Percentiles rank a stretch among this genome's conserved stretches.
Evolutionary conservation across 2,113 vertebrate genomes (phyloP).

Genomic region (Caranx melampygus): DNA sequence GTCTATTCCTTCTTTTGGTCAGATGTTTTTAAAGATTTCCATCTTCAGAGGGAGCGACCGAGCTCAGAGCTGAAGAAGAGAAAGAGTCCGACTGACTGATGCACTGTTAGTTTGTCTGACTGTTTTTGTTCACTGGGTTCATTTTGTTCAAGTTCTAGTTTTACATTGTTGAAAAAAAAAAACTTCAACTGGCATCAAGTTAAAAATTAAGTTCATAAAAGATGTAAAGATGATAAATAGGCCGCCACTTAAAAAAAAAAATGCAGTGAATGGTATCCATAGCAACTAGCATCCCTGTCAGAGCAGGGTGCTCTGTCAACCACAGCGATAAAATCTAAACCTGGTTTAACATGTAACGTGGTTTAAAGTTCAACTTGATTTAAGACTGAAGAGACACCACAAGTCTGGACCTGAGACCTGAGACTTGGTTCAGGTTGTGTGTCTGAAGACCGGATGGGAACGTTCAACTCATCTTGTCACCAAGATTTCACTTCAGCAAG

Average conservation of each 20-base stretch:
- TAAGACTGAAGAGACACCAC: not conserved
- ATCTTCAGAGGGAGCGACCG: not conserved
- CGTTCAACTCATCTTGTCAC: slow-evolving; percentile 1
- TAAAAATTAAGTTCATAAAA: slow-evolving; percentile 13
- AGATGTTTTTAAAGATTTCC: not conserved
- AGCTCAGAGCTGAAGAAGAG: no score
- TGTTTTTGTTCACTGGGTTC: not conserved
- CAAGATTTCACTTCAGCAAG: slow-evolving; percentile 13
- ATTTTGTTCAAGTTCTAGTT: not conserved
- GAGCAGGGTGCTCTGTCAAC: not conserved
- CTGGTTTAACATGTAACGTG: not conserved
- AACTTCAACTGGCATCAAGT: not conserved
- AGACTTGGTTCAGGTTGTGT: not conserved
- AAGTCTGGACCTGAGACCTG: slow-evolving; percentile 21
- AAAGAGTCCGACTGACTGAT: no score
- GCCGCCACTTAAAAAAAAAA: not conserved
- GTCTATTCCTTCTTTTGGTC: not conserved
- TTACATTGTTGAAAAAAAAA: not conserved
- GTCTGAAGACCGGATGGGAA: not conserved
- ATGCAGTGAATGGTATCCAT: slow-evolving; percentile 26
- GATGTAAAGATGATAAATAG: not conserved
- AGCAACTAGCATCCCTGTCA: slow-evolving; percentile 27
- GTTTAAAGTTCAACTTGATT: not conserved
- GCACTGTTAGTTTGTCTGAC: not conserved
- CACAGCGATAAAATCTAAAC: slow-evolving; percentile 1